A percentile compares a stretch with the other conserved stretches of the same genome.
phyloP scores from a whole-genome alignment of 2,113 vertebrate genomes.

The Poeciliopsis retropinna region DNA sequence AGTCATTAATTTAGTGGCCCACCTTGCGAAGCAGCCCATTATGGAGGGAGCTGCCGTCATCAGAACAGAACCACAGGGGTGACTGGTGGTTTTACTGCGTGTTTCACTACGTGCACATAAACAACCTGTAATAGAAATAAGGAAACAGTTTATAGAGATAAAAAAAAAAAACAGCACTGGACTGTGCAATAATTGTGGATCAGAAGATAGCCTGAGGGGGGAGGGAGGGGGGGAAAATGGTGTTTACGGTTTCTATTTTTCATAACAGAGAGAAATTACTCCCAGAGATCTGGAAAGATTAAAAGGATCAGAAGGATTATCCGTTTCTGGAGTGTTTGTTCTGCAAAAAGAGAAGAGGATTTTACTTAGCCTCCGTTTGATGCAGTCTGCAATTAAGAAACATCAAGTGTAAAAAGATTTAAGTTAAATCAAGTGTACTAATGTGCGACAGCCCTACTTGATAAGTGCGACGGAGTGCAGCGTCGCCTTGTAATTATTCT shows the following conservation, averaged over 20 bases:
- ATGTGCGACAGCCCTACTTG: background rate
- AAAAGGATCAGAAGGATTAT: conserved; percentile 66
- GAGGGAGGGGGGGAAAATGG: background rate
- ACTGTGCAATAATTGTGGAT: conserved; percentile 12
- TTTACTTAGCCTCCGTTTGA: conserved; percentile 14
- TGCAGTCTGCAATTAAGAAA: conserved; percentile 17
- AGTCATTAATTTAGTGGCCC: conserved; percentile 59
- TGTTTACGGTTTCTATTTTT: conserved; percentile 46
- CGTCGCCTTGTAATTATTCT: background rate
- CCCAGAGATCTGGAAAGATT: conserved; percentile 54
- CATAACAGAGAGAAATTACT: conserved; percentile 54
- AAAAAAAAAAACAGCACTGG: conserved; percentile 1
- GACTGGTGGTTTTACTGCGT: conserved; percentile 41
- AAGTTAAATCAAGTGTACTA: background rate
- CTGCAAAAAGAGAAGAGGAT: conserved; percentile 11
- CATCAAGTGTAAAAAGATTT: background rate
- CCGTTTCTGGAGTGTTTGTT: conserved; percentile 35
- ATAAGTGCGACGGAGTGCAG: background rate
- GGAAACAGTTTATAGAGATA: conserved; percentile 43
- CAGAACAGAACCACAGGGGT: conserved; percentile 44
- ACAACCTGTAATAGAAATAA: conserved; percentile 53
- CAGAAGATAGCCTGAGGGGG: background rate
- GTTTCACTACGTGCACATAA: conserved; percentile 53
- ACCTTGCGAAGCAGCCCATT: conserved; percentile 50
- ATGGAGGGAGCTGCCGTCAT: conserved; percentile 47